Evolutionary conservation across 2,888 invertebrate genomes (phyloP).

Genomic region (Bimastos eiseni): DNA sequence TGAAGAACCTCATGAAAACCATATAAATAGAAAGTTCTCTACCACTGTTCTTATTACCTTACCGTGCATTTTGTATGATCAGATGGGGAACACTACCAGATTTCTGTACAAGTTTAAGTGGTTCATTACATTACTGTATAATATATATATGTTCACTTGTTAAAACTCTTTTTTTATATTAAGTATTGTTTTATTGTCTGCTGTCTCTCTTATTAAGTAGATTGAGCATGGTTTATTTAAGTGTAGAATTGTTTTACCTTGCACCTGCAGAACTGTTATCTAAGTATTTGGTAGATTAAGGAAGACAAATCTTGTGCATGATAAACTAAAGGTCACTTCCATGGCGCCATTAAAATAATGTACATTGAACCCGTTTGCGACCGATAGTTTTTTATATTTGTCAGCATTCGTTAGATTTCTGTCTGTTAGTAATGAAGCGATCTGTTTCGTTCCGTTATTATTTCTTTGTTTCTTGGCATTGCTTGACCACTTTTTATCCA

Average conservation of each 20-base stretch:
- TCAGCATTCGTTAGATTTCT: background rate
- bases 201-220: background rate
- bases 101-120: background rate
- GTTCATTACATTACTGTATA: constrained; percentile 13
- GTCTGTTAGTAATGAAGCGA: background rate
- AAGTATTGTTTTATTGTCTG: background rate
- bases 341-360: background rate
- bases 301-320: background rate
- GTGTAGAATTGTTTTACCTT: background rate
- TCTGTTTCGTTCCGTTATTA: background rate
- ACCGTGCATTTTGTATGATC: background rate
- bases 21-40: background rate
- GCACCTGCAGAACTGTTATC: background rate
- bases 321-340: background rate
- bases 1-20: background rate
- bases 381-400: background rate
- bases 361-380: background rate
- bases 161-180: background rate
- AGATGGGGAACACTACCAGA: background rate
- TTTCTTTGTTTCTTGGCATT: background rate
- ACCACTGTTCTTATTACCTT: background rate
- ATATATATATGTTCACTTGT: background rate
- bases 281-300: background rate
- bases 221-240: background rate
- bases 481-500: background rate